These are phyloP conservation scores for Oreochromis niloticus DNA, from an alignment of 2,113 vertebrate species.

Conservation along the genomic window DNA sequence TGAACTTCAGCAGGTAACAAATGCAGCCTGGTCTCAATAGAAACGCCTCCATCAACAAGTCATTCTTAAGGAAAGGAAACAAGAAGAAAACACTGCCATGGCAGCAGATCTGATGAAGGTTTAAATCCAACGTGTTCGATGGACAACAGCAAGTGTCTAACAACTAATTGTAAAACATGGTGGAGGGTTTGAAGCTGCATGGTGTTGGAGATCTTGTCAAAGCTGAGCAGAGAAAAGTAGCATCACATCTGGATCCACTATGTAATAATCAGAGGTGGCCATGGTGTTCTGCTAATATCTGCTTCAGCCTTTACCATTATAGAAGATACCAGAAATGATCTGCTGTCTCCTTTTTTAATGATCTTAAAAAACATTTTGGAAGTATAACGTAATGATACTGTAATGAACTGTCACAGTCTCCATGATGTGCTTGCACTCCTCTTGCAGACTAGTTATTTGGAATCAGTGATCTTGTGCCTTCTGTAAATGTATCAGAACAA, in stretches of 20 bases:
- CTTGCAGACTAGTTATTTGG: neutral
- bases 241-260: neutral
- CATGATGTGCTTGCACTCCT: neutral
- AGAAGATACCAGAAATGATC: neutral
- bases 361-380: accelerated
- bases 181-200: neutral
- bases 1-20: neutral
- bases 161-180: neutral
- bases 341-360: neutral
- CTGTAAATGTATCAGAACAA: neutral
- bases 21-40: neutral
- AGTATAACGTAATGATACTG: neutral
- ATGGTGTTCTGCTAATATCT: neutral
- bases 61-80: neutral
- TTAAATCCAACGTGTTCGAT: neutral
- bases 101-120: neutral
- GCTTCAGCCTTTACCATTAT: neutral
- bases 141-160: neutral
- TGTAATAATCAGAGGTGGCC: neutral
- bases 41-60: neutral
- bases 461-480: neutral
- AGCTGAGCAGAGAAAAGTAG: neutral
- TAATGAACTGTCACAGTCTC: neutral
- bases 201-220: neutral
- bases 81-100: neutral